A percentile compares a stretch with the other conserved stretches of the same genome.
These are phyloP conservation scores for Drosophila triauraria DNA, from an alignment of 1,140 invertebrate genomes.

Conservation along the genomic window DNA sequence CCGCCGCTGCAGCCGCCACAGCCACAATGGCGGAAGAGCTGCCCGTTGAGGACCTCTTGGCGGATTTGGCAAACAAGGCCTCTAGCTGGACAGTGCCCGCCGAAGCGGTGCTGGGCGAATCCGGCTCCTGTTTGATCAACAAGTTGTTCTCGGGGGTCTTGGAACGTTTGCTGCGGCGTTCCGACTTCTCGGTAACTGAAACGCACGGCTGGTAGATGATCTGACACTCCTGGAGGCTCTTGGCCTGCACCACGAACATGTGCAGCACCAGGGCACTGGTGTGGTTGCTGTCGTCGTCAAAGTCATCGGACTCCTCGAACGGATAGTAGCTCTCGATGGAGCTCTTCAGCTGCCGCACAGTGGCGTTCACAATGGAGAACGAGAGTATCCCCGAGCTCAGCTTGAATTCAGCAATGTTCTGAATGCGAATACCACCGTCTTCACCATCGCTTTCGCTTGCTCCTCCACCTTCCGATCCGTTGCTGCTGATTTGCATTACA, in stretches of 20 bases:
- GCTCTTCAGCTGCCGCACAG: constrained; percentile 85
- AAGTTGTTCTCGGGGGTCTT: constrained; percentile 51
- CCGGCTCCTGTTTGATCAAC: constrained; percentile 56
- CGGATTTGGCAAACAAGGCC: constrained; percentile 59
- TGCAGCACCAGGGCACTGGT: constrained; percentile 87
- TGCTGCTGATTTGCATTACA: constrained; percentile 89
- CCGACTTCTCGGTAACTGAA: constrained; percentile 54
- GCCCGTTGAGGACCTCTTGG: constrained; percentile 39
- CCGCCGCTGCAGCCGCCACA: constrained; percentile 70
- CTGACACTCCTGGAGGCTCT: constrained; percentile 94
- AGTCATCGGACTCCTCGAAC: constrained; percentile 84
- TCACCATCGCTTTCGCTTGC: background rate
- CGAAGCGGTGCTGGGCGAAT: constrained; percentile 46
- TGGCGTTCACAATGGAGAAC: constrained; percentile 94
- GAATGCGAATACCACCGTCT: constrained; percentile 64
- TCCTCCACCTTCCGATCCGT: constrained; percentile 22
- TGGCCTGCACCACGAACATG: constrained; percentile 95
- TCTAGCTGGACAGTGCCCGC: constrained; percentile 54
- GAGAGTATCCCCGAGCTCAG: constrained; percentile 93
- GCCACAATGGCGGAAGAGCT: constrained; percentile 66
- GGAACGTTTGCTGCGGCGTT: constrained; percentile 62
- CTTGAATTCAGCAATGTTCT: constrained; percentile 92
- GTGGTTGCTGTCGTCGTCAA: constrained; percentile 82
- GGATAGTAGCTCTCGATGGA: constrained; percentile 85
- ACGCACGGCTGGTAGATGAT: constrained; percentile 90